A percentile compares a stretch with the other conserved stretches of the same genome.
These are phyloP conservation scores for Thereva nobilitata DNA, from an alignment of 2,888 invertebrate genomes.

Conservation along the genomic window DNA sequence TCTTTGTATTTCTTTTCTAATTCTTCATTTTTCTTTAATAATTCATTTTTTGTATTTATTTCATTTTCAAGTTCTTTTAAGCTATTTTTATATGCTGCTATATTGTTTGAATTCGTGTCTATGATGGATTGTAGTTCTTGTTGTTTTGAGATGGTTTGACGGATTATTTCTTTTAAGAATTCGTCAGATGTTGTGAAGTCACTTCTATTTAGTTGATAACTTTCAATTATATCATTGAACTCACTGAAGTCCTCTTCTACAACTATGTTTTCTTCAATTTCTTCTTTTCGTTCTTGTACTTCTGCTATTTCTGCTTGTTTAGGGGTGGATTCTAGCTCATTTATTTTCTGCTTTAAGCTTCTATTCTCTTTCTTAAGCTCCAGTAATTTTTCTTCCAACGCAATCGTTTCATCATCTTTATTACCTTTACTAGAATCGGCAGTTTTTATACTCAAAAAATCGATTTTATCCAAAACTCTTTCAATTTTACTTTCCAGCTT, in stretches of 20 bases:
- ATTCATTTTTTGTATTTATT: not conserved
- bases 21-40: not conserved
- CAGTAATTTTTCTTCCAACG: constrained; percentile 54
- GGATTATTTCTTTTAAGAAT: constrained; percentile 15
- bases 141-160: too few relatives aligned
- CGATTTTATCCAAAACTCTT: constrained; percentile 63
- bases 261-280: not conserved
- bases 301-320: constrained; percentile 21
- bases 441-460: constrained; percentile 35
- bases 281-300: constrained; percentile 5
- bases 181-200: not conserved
- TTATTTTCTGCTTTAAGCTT: constrained; percentile 46
- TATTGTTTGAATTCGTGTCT: too few relatives aligned
- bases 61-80: too few relatives aligned
- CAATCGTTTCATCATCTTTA: constrained; percentile 47
- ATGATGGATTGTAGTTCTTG: too few relatives aligned
- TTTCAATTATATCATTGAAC: not conserved
- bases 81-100: too few relatives aligned
- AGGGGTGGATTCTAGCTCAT: constrained; percentile 14
- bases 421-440: constrained; percentile 25
- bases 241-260: constrained; percentile 1
- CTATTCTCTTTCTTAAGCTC: constrained; percentile 55
- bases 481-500: constrained; percentile 69
- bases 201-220: not conserved
- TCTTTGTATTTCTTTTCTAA: not conserved